Evolutionary conservation across 2,797 vertebrate genomes (phyloP).

Genomic region (Loriculus beryllinus): DNA sequence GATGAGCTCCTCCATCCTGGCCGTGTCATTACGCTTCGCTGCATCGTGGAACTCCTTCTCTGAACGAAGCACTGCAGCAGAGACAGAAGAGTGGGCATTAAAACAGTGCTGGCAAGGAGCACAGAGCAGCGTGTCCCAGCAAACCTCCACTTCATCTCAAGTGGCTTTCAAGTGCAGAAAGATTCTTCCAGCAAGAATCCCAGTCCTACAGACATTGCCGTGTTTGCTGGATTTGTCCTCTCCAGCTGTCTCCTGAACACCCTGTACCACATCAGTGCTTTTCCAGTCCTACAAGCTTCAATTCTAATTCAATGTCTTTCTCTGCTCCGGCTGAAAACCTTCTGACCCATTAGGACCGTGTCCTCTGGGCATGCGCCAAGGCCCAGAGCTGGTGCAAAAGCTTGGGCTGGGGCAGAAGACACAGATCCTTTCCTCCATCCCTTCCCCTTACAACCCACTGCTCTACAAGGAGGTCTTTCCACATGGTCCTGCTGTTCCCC

Average conservation of each 20-base stretch:
- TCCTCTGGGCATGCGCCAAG: neutral
- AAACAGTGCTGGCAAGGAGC: neutral
- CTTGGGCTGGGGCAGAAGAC: neutral
- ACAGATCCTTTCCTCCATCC: neutral
- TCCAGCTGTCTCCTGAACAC: neutral
- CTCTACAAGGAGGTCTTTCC: neutral
- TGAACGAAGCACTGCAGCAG: conserved; percentile 80
- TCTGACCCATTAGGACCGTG: neutral
- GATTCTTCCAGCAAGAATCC: neutral
- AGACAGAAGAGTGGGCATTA: neutral
- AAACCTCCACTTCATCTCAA: neutral
- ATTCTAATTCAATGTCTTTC: neutral
- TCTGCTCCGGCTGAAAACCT: neutral
- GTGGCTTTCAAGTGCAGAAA: neutral
- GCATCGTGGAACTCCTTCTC: conserved; percentile 88
- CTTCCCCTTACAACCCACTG: neutral
- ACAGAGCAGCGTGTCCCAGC: neutral
- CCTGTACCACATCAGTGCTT: neutral
- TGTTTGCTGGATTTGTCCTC: neutral
- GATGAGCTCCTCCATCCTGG: conserved; percentile 82
- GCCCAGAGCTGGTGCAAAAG: neutral
- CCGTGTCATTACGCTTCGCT: conserved; percentile 76
- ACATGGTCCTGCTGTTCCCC: neutral
- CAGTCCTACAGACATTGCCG: neutral
- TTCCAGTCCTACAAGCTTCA: neutral